A percentile compares a stretch with the other conserved stretches of the same genome.
These are phyloP conservation scores for Cochlearius cochlearius DNA, from an alignment of 2,113 vertebrate species.

Conservation along the genomic window DNA sequence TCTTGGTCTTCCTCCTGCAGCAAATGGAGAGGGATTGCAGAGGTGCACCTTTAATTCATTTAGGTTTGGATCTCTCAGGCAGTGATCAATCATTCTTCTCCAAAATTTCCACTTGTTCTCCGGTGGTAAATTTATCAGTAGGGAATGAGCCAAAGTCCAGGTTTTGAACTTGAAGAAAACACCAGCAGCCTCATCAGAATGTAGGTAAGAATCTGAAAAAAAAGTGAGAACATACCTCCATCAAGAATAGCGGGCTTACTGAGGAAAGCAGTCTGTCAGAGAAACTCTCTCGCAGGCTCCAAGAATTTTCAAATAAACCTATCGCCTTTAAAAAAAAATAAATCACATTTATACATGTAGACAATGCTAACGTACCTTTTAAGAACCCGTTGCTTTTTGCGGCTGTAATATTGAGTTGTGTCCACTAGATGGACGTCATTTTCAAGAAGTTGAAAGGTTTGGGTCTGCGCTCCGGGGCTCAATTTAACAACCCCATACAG, in stretches of 20 bases:
- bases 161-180: not conserved
- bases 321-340: too few relatives aligned
- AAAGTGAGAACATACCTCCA: not conserved
- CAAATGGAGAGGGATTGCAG: not conserved
- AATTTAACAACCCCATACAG: rapidly evolving
- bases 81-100: not conserved
- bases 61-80: not conserved
- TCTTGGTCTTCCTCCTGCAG: not conserved
- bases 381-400: not conserved
- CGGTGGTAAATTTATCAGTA: not conserved
- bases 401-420: slow-evolving; percentile 15
- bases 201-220: not conserved
- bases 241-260: not conserved
- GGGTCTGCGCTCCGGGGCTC: not conserved
- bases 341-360: not conserved
- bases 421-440: slow-evolving; percentile 55
- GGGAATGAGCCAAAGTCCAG: not conserved
- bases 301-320: not conserved
- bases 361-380: rapidly evolving
- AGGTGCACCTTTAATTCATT: not conserved
- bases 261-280: not conserved
- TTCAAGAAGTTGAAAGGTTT: not conserved
- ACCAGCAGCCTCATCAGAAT: not conserved
- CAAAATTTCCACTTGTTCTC: not conserved
- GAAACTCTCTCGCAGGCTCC: not conserved